Evolutionary conservation across 1,140 invertebrate genomes (phyloP), one percentile per base, ranked within the genome.

Genomic region (Anastrepha obliqua): DNA sequence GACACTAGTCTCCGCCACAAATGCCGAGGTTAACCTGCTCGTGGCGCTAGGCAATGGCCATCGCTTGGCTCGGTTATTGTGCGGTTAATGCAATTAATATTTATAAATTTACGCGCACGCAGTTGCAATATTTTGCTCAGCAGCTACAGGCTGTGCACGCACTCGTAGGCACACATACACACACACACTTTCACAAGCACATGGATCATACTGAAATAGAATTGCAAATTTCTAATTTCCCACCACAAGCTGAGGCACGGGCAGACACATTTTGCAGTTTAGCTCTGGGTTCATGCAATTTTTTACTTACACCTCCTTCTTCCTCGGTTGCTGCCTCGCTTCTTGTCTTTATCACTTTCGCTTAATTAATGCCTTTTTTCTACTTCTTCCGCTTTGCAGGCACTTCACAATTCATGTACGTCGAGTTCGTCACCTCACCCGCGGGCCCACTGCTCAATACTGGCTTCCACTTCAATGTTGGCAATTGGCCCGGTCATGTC

Each of bases 401-500:
- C 7, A 98, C 97, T 17, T 97, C 97, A 42, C 96, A 97, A 89
- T 97, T 98, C 90, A 94, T 98, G 86, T 97, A 97, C 91, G 97
- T 98, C 3, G 97, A 98, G 92, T 98, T 98, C 91, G 96, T 98
- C 39, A 98, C 97, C 13, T 98, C 98, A 3, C 96, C 97, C 59
- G 97, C 98, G 88, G 96, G 97, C 17, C 97, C 97, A 0, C 93
- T 98, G 15, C 94, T 98, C 13, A 98, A 98, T 92, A 98, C 97
- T 0, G 97, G 97, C 1, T 98, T 98, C 91, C 97, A 98, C 92
- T 98, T 98, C 94, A 98, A 98, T 93, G 97, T 98, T 39, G 97
- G 97, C 78, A 98, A 97, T 93, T 98, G 97, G 97, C 97, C 97
- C 1, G 97, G 97, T 3, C 97, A 98, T 91, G 97, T 98, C 86